Evolutionary conservation across 2,888 invertebrate genomes (phyloP).

Genomic region (Urechis unicinctus): DNA sequence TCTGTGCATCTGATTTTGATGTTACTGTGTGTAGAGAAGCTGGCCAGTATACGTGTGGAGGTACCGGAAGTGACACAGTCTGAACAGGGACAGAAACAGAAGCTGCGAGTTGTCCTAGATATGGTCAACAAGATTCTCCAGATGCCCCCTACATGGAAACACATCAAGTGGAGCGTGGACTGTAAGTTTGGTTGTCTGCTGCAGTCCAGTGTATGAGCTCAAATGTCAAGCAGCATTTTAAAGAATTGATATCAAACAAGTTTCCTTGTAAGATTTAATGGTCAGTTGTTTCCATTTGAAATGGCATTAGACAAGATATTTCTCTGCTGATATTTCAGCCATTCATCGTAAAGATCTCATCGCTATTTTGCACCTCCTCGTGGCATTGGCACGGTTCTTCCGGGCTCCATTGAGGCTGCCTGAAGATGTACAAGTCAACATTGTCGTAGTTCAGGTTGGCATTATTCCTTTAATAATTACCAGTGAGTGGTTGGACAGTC

Average conservation of each 20-base stretch:
- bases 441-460: conserved; percentile 76
- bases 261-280: neutral
- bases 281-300: neutral
- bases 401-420: conserved; percentile 92
- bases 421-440: conserved; percentile 87
- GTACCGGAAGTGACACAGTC: conserved; percentile 98
- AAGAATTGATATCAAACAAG: no score
- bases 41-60: conserved; percentile 61
- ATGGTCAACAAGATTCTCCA: conserved; percentile 74
- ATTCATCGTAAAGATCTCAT: conserved; percentile 95
- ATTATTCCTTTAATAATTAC: neutral
- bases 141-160: conserved; percentile 58
- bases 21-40: conserved; percentile 17
- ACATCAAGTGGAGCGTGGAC: conserved; percentile 93
- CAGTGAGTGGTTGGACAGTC: no score
- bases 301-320: neutral
- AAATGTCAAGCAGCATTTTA: no score
- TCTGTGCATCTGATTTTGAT: neutral
- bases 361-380: conserved; percentile 87
- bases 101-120: conserved; percentile 78
- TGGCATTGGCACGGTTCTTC: conserved; percentile 84
- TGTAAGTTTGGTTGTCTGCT: conserved; percentile 32
- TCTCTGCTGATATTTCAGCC: conserved; percentile 24
- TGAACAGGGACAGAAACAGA: conserved; percentile 80
- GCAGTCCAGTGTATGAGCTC: no score